Conservation (phyloP, 2,113 vertebrate species). For the Bagarius yarrelli region DNA sequence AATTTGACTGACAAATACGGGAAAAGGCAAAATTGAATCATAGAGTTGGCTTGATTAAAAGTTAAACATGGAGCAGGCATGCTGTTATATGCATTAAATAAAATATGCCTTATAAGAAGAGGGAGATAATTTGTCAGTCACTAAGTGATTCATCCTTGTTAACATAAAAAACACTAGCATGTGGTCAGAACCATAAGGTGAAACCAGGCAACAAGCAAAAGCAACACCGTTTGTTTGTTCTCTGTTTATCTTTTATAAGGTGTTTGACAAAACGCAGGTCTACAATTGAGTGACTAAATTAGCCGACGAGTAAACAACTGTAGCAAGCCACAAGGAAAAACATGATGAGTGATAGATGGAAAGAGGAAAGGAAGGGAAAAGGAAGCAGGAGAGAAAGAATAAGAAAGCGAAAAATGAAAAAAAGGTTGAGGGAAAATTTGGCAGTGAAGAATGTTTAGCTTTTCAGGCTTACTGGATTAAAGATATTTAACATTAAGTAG, state of each 20-base stretch:
- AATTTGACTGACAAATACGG: slow-evolving; percentile 57
- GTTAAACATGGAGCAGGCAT: slow-evolving; percentile 29
- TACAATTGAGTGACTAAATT: slow-evolving; percentile 46
- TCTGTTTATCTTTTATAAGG: slow-evolving; percentile 49
- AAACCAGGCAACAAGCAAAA: slow-evolving; percentile 12
- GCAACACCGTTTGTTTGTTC: slow-evolving; percentile 30
- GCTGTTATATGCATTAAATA: slow-evolving; percentile 24
- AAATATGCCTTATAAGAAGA: neutral
- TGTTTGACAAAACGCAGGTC: slow-evolving; percentile 49
- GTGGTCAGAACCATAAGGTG: neutral
- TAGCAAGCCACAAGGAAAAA: slow-evolving; percentile 1
- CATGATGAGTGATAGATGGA: slow-evolving; percentile 14
- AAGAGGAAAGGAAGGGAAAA: slow-evolving; percentile 5
- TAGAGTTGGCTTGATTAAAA: slow-evolving; percentile 44
- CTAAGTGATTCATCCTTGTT: neutral
- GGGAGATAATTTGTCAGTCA: neutral
- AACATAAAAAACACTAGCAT: neutral
- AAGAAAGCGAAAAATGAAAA: neutral
- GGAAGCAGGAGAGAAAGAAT: neutral
- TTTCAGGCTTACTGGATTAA: slow-evolving; percentile 61
- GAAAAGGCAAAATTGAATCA: slow-evolving; percentile 43
- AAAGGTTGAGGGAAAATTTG: slow-evolving; percentile 47
- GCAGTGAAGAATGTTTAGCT: slow-evolving; percentile 59
- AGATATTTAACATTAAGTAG: slow-evolving; percentile 64
- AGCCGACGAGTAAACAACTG: slow-evolving; percentile 45